Base-by-base conservation (phyloP, 2,888 invertebrate genomes). In the Ophion ellenae region DNA sequence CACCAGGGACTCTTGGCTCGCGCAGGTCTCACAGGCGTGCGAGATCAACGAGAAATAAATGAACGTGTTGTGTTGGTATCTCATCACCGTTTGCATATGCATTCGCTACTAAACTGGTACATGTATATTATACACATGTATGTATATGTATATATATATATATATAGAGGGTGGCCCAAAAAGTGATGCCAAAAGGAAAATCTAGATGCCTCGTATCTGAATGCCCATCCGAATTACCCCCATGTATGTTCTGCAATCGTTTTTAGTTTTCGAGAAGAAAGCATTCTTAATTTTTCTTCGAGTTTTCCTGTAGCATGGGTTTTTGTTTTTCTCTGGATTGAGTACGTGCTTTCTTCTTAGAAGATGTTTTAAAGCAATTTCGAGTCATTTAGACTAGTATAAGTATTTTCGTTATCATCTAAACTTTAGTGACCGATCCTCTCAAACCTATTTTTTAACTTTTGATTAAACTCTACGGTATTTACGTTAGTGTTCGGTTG, bases 1-100 rank as follows among this genome's bases (percentile, higher is more conserved):
- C 86, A 74, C 83, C 3, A 66, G 83, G 83, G 81, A 86, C 36
- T 64, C 69, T 66, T 69, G 67, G 47, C 20, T 24, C 59, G 17
- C 45, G 36, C 45, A 36, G n/a, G 63, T 53, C 66, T 76, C 61
- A n/a, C 45, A 69, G 69, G 59, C 69, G 9, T 40, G 3, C 57
- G 40, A 70, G 61, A 70, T 47, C 70, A 47, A 71, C 64, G 70
- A 71, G 59, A 71, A 75, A 63, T 32, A 77, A 81, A 74, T 67
- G 74, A 81, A 81, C 77, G 14, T 11, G 74, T 6, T 28, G 32
- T 71, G 61, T 70, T 20, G 69, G 71, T 74, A 66, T 74, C 70
- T 64, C 77, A 73, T 40, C 40, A 61, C 63, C 53, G 28, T 71
- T 79, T 63, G 79, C 63, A 79, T 79, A 70, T 77, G 64, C 36